phyloP scores from a whole-genome alignment of 2,797 vertebrate genomes.

The Psittacula derbiana region DNA sequence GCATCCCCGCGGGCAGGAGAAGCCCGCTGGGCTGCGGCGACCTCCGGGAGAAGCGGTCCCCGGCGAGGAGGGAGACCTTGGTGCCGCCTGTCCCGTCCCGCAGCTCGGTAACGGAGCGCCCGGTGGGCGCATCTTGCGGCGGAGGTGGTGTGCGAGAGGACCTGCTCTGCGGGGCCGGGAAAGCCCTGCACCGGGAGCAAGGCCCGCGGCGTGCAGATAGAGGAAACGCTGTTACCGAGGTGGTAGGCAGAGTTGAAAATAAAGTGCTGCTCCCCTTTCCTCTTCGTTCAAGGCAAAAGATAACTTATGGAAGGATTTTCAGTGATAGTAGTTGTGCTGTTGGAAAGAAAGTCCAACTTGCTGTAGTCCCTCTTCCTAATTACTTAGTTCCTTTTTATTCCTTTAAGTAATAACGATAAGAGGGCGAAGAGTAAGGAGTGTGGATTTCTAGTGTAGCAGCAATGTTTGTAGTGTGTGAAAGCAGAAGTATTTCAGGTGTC shows the following conservation, averaged over 20 bases:
- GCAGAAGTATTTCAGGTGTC: neutral
- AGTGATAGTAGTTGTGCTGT: neutral
- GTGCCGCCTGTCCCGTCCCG: neutral
- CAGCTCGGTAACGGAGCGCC: neutral
- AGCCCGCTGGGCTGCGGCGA: neutral
- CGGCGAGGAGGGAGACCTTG: neutral
- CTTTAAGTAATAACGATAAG: neutral
- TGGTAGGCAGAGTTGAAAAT: neutral
- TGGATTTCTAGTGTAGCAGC: neutral
- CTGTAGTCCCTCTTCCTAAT: neutral
- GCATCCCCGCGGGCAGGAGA: neutral
- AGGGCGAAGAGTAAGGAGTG: accelerated
- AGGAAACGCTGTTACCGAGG: neutral
- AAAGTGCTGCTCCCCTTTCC: neutral
- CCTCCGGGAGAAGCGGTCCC: neutral
- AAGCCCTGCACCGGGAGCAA: neutral
- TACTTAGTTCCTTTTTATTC: neutral
- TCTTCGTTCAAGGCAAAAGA: neutral
- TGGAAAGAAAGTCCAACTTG: neutral
- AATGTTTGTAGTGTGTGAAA: neutral
- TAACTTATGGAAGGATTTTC: neutral
- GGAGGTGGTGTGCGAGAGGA: neutral
- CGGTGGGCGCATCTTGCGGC: neutral
- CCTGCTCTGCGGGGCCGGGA: neutral
- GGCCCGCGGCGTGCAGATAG: neutral